Evolutionary conservation across 2,113 vertebrate species (phyloP), one percentile per base, ranked within the genome.

Genomic region (Marmota flaviventris): DNA sequence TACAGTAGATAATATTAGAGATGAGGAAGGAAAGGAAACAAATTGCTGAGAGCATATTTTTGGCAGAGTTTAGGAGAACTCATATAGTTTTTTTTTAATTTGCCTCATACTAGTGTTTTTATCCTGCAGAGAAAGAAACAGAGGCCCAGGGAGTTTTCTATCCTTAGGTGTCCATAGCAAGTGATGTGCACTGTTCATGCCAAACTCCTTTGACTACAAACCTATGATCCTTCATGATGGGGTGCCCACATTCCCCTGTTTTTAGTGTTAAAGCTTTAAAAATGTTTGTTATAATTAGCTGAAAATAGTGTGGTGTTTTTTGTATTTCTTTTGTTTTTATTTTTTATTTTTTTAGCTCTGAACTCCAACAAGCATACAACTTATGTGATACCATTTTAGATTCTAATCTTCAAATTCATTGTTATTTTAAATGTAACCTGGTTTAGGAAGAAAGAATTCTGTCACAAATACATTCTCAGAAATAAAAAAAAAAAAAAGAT

Each of bases 391-490:
- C 12, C 67, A 58, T 51, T 93, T 91, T 67, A 69, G 45, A 73
- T 8, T 65, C 58, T 56, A 18, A 42, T 88, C 25, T 85, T 77
- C 42, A 85, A 86, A 69, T 18, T 91, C 22, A 29, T 42, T 91
- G 10, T 96, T 88, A 81, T 67, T 89, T 89, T 73, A 91, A 94
- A 42, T 77, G 11, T 84, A 87, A 82, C 86, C 63, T 82, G n/a
- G 22, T 37, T 22, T 24, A 58, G 11, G 25, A 17, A 9, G 17
- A 93, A 89, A 83, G 56, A 20, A 70, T 63, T 79, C 39, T 87
- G 20, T 90, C 37, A 91, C 61, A 63, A 34, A 24, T 86, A 65
- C 16, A 25, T 58, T 94, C 58, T 75, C 18, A 94, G 67, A 73
- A 88, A 85, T 65, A 1, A 45, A 4, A 18, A 37, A 61, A 37